Percentiles rank a stretch among this genome's conserved stretches.
Evolutionary conservation across 1,140 invertebrate genomes (phyloP).

Genomic region (Megalonaias nervosa): DNA sequence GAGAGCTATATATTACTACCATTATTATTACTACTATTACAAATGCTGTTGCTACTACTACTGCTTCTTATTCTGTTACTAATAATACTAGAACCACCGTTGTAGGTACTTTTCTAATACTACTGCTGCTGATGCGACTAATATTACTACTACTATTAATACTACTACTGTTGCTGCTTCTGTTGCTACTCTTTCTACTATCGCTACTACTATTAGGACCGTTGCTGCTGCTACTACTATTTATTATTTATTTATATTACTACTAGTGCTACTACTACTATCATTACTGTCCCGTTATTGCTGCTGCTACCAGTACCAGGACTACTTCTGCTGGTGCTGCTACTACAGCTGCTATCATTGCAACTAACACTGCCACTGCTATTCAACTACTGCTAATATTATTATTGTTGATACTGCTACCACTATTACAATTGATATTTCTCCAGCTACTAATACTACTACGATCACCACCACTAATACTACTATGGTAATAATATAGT

Average conservation of each 20-base stretch:
- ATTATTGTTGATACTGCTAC: no score
- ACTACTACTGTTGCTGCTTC: constrained; percentile 7
- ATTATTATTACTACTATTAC: not conserved
- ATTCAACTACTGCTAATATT: no score
- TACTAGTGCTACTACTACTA: constrained; percentile 5
- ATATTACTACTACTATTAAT: constrained; percentile 4
- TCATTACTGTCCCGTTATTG: not conserved
- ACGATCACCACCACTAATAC: no score
- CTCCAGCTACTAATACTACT: no score
- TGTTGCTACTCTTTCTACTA: not conserved
- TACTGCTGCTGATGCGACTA: constrained; percentile 7
- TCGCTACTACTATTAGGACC: not conserved
- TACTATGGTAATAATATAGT: no score
- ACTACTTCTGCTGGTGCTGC: not conserved
- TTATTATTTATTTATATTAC: not conserved
- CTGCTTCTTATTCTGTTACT: constrained; percentile 7
- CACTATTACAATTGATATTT: no score
- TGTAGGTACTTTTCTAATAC: not conserved
- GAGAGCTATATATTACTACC: not conserved
- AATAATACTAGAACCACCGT: not conserved
- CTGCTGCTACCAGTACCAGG: constrained; percentile 1
- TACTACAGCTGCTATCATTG: not conserved
- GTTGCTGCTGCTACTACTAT: not conserved
- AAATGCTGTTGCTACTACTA: constrained; percentile 1
- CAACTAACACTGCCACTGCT: no score